Evolutionary conservation across 2,888 invertebrate genomes (phyloP), one percentile per base, ranked within the genome.

Genomic region (Lathronympha strigana): DNA sequence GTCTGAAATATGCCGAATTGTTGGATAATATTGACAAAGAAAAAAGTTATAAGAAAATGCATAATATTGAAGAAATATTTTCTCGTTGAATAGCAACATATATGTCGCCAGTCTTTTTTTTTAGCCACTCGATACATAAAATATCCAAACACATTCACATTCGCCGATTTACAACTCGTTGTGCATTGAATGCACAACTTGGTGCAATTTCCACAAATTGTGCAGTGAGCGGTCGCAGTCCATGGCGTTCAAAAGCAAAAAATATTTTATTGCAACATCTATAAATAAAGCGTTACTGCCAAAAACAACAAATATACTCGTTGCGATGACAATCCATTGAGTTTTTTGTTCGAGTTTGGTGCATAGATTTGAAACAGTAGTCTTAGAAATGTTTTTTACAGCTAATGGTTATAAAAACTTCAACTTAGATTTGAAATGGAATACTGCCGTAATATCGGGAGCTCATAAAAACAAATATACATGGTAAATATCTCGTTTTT

Each of bases 261-360:
- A 63, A 57, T 55, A 63, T 63, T 63, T 63, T 50, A 57, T 57
- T 40, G 50, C 9, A 36, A 57, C 63, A 50, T 38, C 63, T 31
- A 63, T 40, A 63, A 50, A 63, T 50, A 63, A 57, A 57, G 13
- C 40, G 40, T 38, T 63, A 63, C 40, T 63, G 55, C 49, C 47
- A 50, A 63, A 63, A 63, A 55, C 49, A 55, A 55, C 55, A 50
- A 55, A 57, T 63, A 55, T 23, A 57, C 43, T 57, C 63, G 55
- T 55, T 50, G 55, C 57, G 63, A 63, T 63, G 63, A 63, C 57
- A 57, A 55, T 63, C 38, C 63, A 63, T 63, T 63, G 55, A 54
- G 33, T 55, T 57, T 63, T 63, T 63, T 57, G 63, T 49, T 21
- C 11, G 40, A 19, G 15, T 25, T 1, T 6, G 57, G 31, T 50